Base-by-base conservation (phyloP, 2,797 vertebrate species). In the Chelon auratus region DNA sequence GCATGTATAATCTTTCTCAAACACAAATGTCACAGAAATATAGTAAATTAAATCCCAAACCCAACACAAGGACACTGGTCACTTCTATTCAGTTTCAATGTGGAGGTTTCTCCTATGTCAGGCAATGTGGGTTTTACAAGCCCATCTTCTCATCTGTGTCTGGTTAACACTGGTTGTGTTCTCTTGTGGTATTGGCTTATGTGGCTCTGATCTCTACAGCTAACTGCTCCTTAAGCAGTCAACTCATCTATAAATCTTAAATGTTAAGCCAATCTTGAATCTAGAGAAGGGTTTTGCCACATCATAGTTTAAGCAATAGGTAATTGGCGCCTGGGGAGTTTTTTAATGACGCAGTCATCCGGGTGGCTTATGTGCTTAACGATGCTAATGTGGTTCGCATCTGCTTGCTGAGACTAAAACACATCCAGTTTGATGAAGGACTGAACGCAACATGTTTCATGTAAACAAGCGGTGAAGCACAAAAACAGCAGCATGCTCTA, bases 101-200 rank as follows among this genome's bases (percentile, higher is more conserved):
- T 39, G 40, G 45, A 77, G 26, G 39, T 67, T 81, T 73, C 33
- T 80, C 18, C 48, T 59, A 39, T 76, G 71, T 85, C 76, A 87
- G 79, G 73, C 61, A 13, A 60, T 51, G 59, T 68, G 56, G 66
- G n/a, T 86, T 89, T 88, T 78, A 80, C 22, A 58, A 83, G 67
- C 42, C 61, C 50, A 75, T 87, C 75, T 68, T 62, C 64, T 85
- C 87, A 88, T 92, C 83, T 93, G 90, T 50, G 54, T 75, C 80
- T 82, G 42, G 24, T 92, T 89, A 91, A 71, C 68, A 57, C 83
- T 80, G 63, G 77, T 82, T 77, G 71, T 86, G 77, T 78, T 87
- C 69, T 86, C 76, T 65, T 88, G 84, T 87, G 91, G 90, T 89
- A 14, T 55, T 63, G 78, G 79, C 78, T 80, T 81, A 74, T 86